These are phyloP conservation scores for Sandelia bainsii DNA, from an alignment of 2,797 vertebrate species.

Conservation along the genomic window DNA sequence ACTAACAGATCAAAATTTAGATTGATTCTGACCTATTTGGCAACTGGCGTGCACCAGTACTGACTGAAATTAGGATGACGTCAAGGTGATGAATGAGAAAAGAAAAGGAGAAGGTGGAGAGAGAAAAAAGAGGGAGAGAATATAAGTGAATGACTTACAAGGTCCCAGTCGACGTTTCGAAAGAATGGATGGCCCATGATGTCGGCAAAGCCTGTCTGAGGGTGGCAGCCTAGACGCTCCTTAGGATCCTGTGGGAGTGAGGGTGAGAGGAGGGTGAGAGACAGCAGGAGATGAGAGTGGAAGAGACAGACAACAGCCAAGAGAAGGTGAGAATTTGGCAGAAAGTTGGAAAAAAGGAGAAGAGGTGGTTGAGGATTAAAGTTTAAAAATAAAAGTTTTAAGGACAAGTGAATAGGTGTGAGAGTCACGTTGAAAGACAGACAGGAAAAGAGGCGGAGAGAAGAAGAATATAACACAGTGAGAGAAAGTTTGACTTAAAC, in stretches of 20 bases:
- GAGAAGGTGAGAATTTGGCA: slow-evolving; percentile 20
- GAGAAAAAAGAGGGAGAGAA: neutral
- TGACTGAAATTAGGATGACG: slow-evolving; percentile 18
- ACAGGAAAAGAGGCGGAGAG: neutral
- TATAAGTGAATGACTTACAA: slow-evolving; percentile 83
- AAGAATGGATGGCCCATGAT: slow-evolving; percentile 98
- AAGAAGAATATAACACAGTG: neutral
- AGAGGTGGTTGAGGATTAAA: neutral
- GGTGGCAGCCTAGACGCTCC: slow-evolving; percentile 97
- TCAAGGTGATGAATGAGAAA: neutral
- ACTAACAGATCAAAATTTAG: slow-evolving; percentile 48
- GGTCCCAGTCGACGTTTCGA: slow-evolving; percentile 97
- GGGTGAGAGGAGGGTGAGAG: slow-evolving; percentile 59
- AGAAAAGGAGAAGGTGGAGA: neutral
- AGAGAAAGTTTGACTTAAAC: slow-evolving; percentile 4
- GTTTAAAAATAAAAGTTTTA: neutral
- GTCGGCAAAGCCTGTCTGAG: slow-evolving; percentile 98
- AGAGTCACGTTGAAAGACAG: slow-evolving; percentile 13
- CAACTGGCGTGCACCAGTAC: neutral
- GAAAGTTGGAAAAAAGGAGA: slow-evolving; percentile 6
- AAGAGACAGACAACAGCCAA: slow-evolving; percentile 6
- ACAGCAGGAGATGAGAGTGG: slow-evolving; percentile 17
- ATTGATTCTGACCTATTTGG: slow-evolving; percentile 54
- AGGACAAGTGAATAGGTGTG: slow-evolving; percentile 18
- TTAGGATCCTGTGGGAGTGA: slow-evolving; percentile 90